Percentiles rank a stretch among this genome's conserved stretches.
These are phyloP conservation scores for Sciurus carolinensis DNA, from an alignment of 2,797 vertebrate genomes.

Conservation along the genomic window DNA sequence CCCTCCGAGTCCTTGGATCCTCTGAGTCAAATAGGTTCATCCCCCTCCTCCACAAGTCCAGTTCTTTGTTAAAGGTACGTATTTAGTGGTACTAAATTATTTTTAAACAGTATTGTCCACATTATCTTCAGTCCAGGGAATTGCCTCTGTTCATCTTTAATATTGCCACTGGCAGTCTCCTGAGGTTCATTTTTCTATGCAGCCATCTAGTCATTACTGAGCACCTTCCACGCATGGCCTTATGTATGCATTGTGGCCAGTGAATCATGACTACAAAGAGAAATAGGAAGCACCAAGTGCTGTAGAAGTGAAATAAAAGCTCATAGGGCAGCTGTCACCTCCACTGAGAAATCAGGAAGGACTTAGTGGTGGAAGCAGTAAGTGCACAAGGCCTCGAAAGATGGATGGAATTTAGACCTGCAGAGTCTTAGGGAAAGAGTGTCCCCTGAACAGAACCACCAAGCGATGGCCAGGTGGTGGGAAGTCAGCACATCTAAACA, in stretches of 20 bases:
- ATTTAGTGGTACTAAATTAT: not conserved
- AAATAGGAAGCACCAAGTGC: not conserved
- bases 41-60: not conserved
- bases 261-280: not conserved
- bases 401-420: not conserved
- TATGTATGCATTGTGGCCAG: not conserved
- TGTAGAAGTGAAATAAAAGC: not conserved
- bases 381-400: not conserved
- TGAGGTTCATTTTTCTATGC: not conserved
- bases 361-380: not conserved
- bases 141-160: not conserved
- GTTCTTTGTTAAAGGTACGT: not conserved
- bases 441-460: not conserved
- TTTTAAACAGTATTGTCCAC: not conserved
- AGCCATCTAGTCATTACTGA: not conserved
- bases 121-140: not conserved
- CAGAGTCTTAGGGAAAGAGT: not conserved
- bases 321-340: not conserved
- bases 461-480: not conserved
- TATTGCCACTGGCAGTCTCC: not conserved
- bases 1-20: not conserved
- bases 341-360: not conserved
- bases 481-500: not conserved
- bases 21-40: not conserved
- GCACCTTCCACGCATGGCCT: not conserved